Percentiles rank a stretch among this genome's conserved stretches.
phyloP scores from a whole-genome alignment of 2,113 vertebrate genomes.

The Rhinolophus sinicus region DNA sequence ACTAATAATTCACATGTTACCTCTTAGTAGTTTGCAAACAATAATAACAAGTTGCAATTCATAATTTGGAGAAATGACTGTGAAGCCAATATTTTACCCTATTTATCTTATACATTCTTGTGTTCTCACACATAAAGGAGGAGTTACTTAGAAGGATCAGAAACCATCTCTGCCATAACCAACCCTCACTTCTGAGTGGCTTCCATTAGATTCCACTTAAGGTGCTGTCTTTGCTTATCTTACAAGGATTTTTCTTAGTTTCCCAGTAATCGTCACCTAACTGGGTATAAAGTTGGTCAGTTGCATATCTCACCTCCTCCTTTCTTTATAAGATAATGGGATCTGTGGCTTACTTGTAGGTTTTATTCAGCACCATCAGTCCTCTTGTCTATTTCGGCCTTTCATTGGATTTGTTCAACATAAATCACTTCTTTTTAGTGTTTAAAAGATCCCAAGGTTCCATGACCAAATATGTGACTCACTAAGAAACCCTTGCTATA shows the following conservation, averaged over 20 bases:
- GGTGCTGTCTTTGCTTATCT: conserved; percentile 55
- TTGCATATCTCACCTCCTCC: neutral
- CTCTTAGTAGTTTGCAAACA: conserved; percentile 17
- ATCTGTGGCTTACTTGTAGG: neutral
- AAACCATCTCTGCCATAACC: neutral
- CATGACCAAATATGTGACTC: conserved; percentile 33
- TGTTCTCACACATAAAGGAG: neutral
- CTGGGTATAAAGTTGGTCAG: neutral
- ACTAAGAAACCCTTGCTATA: conserved; percentile 48
- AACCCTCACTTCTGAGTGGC: neutral
- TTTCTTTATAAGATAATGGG: neutral
- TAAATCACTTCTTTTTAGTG: conserved; percentile 46
- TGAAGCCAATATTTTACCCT: neutral
- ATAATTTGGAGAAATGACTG: neutral
- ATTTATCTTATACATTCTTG: neutral
- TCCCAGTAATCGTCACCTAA: neutral
- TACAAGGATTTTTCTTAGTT: neutral
- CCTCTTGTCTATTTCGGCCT: neutral
- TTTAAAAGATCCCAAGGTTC: conserved; percentile 43
- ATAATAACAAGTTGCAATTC: neutral
- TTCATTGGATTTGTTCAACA: conserved; percentile 49
- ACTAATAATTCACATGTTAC: neutral
- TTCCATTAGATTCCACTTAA: conserved; percentile 3
- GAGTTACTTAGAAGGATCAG: neutral
- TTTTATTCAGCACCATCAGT: conserved; percentile 26